Evolutionary conservation across 1,140 invertebrate species (phyloP).

Genomic region (Macrobrachium nipponense): DNA sequence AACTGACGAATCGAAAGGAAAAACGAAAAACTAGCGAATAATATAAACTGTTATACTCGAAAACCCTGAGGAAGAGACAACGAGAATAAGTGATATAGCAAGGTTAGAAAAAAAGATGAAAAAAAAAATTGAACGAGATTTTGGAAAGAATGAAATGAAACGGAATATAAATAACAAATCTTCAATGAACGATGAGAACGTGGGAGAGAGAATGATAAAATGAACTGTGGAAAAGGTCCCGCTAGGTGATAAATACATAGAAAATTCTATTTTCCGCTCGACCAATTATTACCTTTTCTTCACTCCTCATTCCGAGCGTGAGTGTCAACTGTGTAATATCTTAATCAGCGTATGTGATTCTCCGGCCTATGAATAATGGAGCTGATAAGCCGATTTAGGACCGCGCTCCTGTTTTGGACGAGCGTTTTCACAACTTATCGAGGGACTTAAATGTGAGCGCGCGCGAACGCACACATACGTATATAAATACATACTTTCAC

Average conservation of each 20-base stretch:
- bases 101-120: too few species aligned
- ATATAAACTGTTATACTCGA: too few species aligned
- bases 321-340: conserved; percentile 45
- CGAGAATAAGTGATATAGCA: too few species aligned
- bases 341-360: conserved; percentile 57
- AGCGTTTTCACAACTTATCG: too few species aligned
- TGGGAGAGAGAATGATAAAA: background rate
- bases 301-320: background rate
- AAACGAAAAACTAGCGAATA: too few species aligned
- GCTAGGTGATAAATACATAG: background rate
- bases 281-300: background rate
- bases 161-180: too few species aligned
- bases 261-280: conserved; percentile 9
- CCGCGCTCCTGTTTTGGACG: too few species aligned
- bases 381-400: conserved; percentile 42
- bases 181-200: background rate
- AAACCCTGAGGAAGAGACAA: too few species aligned
- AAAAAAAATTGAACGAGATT: too few species aligned
- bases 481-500: conserved; percentile 19
- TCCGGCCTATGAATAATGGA: conserved; percentile 49
- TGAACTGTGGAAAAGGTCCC: background rate
- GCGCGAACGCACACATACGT: conserved; percentile 6
- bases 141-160: too few species aligned
- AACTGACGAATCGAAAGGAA: too few species aligned
- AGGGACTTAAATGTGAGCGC: background rate